Percentiles rank a stretch among this genome's conserved stretches.
Conservation (phyloP, 2,888 invertebrate species). For the Tipula confusa region DNA sequence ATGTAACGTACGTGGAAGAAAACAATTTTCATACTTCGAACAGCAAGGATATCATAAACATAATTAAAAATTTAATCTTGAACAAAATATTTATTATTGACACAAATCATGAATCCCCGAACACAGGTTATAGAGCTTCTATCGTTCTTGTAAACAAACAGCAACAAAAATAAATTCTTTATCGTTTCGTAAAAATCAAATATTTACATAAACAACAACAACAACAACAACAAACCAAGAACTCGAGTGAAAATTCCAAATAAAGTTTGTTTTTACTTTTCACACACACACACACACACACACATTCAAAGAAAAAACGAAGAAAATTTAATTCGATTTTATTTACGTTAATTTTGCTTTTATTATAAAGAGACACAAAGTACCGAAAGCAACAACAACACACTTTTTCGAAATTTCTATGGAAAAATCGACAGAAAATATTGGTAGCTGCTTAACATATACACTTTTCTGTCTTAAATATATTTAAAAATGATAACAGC, state of each 20-base stretch:
- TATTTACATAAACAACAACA: background rate
- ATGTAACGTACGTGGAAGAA: background rate
- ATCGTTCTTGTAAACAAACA: background rate
- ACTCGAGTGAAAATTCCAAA: background rate
- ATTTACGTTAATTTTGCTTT: slow-evolving; percentile 12
- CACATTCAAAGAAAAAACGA: background rate
- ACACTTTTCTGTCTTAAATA: background rate
- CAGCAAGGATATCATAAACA: background rate
- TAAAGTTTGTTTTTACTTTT: background rate
- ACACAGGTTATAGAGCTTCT: background rate
- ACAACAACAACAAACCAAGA: too few species aligned
- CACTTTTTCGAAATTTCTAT: background rate
- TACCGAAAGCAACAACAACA: background rate
- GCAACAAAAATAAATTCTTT: background rate
- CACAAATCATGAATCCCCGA: background rate
- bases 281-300: too few species aligned
- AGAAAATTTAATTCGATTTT: background rate
- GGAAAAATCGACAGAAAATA: background rate
- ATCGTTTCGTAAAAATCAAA: background rate
- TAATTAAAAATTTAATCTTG: background rate
- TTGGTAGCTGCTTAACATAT: slow-evolving; percentile 6
- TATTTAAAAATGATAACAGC: background rate
- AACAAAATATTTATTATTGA: slow-evolving; percentile 3
- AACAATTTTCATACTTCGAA: background rate
- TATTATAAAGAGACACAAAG: background rate